A percentile compares a stretch with the other conserved stretches of the same genome.
phyloP scores from a whole-genome alignment of 2,797 vertebrate species.

The Oryzias dopingdopingensis region DNA sequence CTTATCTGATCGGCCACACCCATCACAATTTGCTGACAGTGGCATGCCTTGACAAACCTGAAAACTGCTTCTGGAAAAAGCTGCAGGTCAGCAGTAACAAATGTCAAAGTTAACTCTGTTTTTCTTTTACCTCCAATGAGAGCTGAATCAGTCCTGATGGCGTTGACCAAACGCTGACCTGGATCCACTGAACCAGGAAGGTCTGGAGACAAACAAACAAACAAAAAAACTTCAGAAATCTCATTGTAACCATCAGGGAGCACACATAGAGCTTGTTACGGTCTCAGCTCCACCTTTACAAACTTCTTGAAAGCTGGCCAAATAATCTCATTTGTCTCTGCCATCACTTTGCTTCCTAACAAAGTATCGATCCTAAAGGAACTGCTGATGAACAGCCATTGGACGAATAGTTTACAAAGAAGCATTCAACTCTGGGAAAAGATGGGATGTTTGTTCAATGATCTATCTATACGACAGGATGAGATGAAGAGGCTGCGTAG shows the following conservation, averaged over 20 bases:
- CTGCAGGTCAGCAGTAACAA: too few species aligned
- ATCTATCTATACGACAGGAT: neutral
- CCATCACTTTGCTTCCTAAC: slow-evolving; percentile 32
- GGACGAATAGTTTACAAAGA: slow-evolving; percentile 22
- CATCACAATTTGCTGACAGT: too few species aligned
- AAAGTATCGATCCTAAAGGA: slow-evolving; percentile 44
- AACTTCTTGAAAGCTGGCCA: slow-evolving; percentile 35
- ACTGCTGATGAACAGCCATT: slow-evolving; percentile 37
- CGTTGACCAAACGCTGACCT: slow-evolving; percentile 86
- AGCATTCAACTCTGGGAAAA: slow-evolving; percentile 9
- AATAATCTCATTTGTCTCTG: slow-evolving; percentile 37
- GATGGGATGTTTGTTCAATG: slow-evolving; percentile 1
- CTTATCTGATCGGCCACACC: too few species aligned
- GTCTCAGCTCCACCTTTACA: slow-evolving; percentile 22
- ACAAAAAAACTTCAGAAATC: neutral
- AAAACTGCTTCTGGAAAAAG: too few species aligned
- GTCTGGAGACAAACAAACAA: slow-evolving; percentile 71
- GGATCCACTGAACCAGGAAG: slow-evolving; percentile 86
- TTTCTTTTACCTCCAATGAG: slow-evolving; percentile 88
- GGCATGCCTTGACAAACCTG: too few species aligned
- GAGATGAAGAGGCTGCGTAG: neutral
- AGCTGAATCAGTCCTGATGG: slow-evolving; percentile 88
- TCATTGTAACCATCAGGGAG: slow-evolving; percentile 31
- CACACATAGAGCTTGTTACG: slow-evolving; percentile 31
- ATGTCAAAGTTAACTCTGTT: too few species aligned